Percentiles rank a stretch among this genome's conserved stretches.
These are phyloP conservation scores for Seira ritae DNA, from an alignment of 2,888 invertebrate species.

Conservation along the genomic window DNA sequence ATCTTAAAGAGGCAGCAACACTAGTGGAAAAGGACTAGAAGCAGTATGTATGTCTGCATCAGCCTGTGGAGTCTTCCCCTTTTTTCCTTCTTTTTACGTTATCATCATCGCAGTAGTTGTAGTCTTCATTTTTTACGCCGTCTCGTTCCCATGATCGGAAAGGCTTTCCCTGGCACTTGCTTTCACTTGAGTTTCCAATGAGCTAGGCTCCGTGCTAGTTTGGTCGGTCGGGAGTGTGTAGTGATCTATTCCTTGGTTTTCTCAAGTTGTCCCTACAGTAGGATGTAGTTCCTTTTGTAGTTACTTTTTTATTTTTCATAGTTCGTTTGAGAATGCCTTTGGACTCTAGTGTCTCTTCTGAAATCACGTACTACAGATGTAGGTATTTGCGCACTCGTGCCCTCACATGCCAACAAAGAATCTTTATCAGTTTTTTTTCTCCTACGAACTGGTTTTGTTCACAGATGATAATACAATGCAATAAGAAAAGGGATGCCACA, in stretches of 20 bases:
- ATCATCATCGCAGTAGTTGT: not conserved
- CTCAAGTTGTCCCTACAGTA: too few species aligned
- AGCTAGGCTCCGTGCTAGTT: too few species aligned
- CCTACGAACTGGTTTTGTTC: not conserved
- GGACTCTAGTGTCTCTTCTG: not conserved
- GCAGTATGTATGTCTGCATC: conserved; percentile 23
- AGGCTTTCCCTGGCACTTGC: not conserved
- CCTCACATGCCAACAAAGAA: not conserved
- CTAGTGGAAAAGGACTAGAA: too few species aligned
- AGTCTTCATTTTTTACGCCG: not conserved
- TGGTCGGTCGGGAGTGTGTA: too few species aligned
- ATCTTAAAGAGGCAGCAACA: not conserved
- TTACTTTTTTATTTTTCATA: not conserved
- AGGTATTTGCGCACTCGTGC: conserved; percentile 1
- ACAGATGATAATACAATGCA: not conserved
- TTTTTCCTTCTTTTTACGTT: conserved; percentile 23
- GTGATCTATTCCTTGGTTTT: too few species aligned
- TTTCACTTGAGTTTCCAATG: not conserved
- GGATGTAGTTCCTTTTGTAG: not conserved
- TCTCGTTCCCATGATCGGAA: not conserved
- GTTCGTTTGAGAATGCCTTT: not conserved
- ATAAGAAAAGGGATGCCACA: conserved; percentile 4
- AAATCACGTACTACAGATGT: not conserved
- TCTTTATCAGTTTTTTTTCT: not conserved
- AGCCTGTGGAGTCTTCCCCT: conserved; percentile 68